Percentiles rank a stretch among this genome's conserved stretches.
phyloP scores from a whole-genome alignment of 2,113 vertebrate species.

The Ancistrus triradiatus region DNA sequence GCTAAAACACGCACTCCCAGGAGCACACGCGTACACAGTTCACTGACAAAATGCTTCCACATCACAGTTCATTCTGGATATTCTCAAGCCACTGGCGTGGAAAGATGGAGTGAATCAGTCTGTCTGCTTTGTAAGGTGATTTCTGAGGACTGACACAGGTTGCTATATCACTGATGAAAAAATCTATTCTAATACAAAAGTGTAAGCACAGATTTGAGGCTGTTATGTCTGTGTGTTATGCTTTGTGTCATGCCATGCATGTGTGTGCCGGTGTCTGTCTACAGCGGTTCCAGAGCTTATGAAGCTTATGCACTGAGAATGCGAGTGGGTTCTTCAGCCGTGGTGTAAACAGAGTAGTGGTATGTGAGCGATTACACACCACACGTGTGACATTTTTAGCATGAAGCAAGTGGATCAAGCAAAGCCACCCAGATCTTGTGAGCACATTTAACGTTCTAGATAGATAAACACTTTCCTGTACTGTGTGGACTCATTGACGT shows the following conservation, averaged over 20 bases:
- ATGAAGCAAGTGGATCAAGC: too few relatives aligned
- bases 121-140: not conserved
- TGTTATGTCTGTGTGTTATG: not conserved
- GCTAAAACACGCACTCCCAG: slow-evolving; percentile 23
- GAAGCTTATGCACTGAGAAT: slow-evolving; percentile 70
- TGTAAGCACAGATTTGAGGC: too few relatives aligned
- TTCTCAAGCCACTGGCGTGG: not conserved
- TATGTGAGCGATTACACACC: slow-evolving; percentile 65
- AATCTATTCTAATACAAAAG: not conserved
- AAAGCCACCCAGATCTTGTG: too few relatives aligned
- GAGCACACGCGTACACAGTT: slow-evolving; percentile 29
- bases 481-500: too few relatives aligned
- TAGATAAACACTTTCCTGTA: too few relatives aligned
- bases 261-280: not conserved
- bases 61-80: slow-evolving; percentile 21
- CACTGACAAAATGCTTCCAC: slow-evolving; percentile 40
- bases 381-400: slow-evolving; percentile 53
- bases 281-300: too few relatives aligned
- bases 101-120: not conserved
- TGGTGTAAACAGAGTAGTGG: slow-evolving; percentile 69
- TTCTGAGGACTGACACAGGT: not conserved
- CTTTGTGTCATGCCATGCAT: not conserved
- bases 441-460: too few relatives aligned
- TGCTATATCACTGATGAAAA: not conserved
- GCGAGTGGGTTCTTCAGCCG: slow-evolving; percentile 58